Conservation (phyloP, 2,888 invertebrate genomes). For the Drosophila acutilabella region DNA sequence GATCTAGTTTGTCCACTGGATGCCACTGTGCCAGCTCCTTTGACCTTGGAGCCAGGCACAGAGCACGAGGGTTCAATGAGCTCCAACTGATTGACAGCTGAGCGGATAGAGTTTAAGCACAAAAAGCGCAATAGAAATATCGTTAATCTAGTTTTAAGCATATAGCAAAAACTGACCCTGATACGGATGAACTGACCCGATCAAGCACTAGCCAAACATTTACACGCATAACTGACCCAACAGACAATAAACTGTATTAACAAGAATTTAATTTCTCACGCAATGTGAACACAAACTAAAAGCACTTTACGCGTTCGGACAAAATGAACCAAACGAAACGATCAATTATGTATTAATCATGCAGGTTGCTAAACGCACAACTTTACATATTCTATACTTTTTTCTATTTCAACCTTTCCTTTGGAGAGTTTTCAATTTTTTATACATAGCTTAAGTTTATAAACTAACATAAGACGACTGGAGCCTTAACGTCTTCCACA, state of each 20-base stretch:
- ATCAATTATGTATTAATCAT: constrained; percentile 38
- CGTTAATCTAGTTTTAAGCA: constrained; percentile 66
- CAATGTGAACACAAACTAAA: constrained; percentile 25
- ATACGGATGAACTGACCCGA: constrained; percentile 47
- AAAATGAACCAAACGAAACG: constrained; percentile 25
- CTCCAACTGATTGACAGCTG: constrained; percentile 44
- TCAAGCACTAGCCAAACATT: constrained; percentile 20
- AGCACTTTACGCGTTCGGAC: constrained; percentile 36
- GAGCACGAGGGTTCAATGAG: constrained; percentile 65
- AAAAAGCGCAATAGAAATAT: constrained; percentile 30
- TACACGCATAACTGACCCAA: constrained; percentile 19
- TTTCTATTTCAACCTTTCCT: background rate
- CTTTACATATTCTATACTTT: constrained; percentile 25
- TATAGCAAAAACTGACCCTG: constrained; percentile 28
- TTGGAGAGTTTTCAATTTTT: constrained; percentile 29
- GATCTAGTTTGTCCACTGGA: constrained; percentile 94
- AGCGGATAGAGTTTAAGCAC: constrained; percentile 4
- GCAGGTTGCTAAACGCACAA: constrained; percentile 28
- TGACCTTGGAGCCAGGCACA: constrained; percentile 31
- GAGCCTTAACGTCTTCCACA: constrained; percentile 46
- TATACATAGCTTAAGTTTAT: constrained; percentile 16
- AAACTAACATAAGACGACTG: constrained; percentile 36
- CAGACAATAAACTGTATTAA: constrained; percentile 44
- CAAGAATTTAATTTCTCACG: constrained; percentile 41
- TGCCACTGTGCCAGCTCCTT: constrained; percentile 80